A percentile compares a stretch with the other conserved stretches of the same genome.
Conservation (phyloP, 2,797 vertebrate species). For the Linurgus olivaceus region DNA sequence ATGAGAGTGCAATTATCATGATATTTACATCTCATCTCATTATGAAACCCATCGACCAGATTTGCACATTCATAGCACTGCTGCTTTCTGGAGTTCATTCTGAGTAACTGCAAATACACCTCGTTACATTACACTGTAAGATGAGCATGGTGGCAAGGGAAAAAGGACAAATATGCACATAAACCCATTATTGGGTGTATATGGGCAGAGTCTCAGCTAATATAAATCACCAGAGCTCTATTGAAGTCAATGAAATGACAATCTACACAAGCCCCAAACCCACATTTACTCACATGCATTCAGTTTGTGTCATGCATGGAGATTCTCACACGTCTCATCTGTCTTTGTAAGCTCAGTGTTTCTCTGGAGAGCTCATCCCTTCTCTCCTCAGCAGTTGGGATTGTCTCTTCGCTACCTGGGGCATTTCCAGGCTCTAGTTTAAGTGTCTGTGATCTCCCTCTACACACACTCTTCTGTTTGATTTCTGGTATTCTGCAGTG, state of each 20-base stretch:
- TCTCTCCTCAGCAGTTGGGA: not conserved
- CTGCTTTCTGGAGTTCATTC: not conserved
- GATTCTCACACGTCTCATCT: not conserved
- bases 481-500: not conserved
- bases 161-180: not conserved
- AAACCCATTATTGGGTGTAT: not conserved
- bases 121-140: not conserved
- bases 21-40: conserved; percentile 56
- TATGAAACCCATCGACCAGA: conserved; percentile 24
- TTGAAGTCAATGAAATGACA: not conserved
- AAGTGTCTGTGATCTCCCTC: not conserved
- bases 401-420: not conserved
- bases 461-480: not conserved
- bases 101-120: not conserved
- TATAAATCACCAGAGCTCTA: not conserved
- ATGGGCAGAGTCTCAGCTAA: not conserved
- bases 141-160: not conserved
- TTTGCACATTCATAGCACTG: conserved; percentile 10
- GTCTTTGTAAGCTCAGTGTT: not conserved
- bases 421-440: not conserved
- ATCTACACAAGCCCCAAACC: not conserved
- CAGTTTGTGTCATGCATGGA: fast-evolving
- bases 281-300: not conserved
- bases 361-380: not conserved
- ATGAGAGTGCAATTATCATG: conserved; percentile 50